Conservation (phyloP, 1,140 invertebrate genomes). For the Pachypeltis micranthus region DNA sequence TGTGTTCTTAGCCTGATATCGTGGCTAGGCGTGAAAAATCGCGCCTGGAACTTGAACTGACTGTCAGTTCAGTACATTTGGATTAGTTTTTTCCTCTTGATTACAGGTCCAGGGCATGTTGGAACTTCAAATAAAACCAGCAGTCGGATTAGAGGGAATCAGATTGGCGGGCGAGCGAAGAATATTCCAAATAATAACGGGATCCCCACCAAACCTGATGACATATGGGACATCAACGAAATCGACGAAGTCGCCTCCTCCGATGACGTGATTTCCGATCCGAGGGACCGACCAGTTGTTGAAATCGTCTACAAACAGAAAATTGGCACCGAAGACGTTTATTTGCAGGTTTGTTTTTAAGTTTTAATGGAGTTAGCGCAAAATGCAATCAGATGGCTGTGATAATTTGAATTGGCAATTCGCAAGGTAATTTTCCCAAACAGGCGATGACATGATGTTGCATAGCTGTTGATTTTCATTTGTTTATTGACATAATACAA, state of each 20-base stretch:
- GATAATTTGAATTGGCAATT: too few species aligned
- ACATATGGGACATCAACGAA: constrained; percentile 47
- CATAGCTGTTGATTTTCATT: too few species aligned
- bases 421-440: too few species aligned
- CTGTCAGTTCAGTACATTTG: too few species aligned
- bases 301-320: constrained; percentile 73
- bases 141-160: constrained; percentile 19
- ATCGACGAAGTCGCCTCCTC: constrained; percentile 31
- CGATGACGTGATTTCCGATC: constrained; percentile 44
- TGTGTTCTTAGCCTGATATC: too few species aligned
- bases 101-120: constrained; percentile 34
- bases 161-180: constrained; percentile 11
- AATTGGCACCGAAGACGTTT: constrained; percentile 74
- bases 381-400: too few species aligned
- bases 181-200: constrained; percentile 21
- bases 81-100: not conserved
- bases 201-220: constrained; percentile 28
- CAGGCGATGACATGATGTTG: too few species aligned
- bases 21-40: too few species aligned
- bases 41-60: too few species aligned
- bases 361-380: too few species aligned
- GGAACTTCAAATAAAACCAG: constrained; percentile 19
- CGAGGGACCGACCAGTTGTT: constrained; percentile 59
- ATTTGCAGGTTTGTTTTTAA: constrained; percentile 68
- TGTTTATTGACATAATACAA: too few species aligned